Base-by-base conservation (phyloP, 2,113 vertebrate species). In the Burhinus bistriatus region DNA sequence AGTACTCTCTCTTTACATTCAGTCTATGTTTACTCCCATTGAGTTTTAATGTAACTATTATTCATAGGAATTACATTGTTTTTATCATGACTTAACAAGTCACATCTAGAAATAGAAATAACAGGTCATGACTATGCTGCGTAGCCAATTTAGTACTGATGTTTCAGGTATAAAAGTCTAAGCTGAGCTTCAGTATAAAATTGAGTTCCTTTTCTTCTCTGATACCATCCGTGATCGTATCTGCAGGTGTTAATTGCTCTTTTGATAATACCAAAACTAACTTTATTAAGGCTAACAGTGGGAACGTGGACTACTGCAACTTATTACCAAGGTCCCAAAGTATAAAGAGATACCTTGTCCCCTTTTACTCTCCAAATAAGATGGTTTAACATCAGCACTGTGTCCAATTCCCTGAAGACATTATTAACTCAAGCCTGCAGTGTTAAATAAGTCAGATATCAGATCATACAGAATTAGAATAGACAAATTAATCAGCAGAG, bases 401-500 rank as follows among this genome's bases (percentile, higher is more conserved):
- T 90, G 58, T n/a, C 89, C 94, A 96, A n/a, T 78, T 96, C 94
- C 97, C 96, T 89, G 52, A 94, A 95, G 96, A 84, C 22, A 68
- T 82, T 90, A 86, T 93, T 97, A 97, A 92, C 77, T 92, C 92
- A 85, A 89, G 73, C 55, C 87, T 95, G 57, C 72, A 93, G 81
- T 93, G 81, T 96, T 97, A 90, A 97, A 84, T 95, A 93, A 95
- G 66, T 95, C 94, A 95, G 75, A 84, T 73, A 87, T 11, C 42
- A 86, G 91, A 92, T 96, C 90, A 97, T 71, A 89, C 40, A 36
- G 45, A 93, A 97, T 83, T 93, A 96, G 77, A 97, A 95, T 72
- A 96, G 96, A 96, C 89, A 98, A 97, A 97, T 98, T 97, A 98
- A 97, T 97, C 97, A 94, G 87, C 62, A 76, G 95, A 94, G 88